Conservation (phyloP, 1,140 invertebrate genomes). For the Cyphomyrmex costatus region DNA sequence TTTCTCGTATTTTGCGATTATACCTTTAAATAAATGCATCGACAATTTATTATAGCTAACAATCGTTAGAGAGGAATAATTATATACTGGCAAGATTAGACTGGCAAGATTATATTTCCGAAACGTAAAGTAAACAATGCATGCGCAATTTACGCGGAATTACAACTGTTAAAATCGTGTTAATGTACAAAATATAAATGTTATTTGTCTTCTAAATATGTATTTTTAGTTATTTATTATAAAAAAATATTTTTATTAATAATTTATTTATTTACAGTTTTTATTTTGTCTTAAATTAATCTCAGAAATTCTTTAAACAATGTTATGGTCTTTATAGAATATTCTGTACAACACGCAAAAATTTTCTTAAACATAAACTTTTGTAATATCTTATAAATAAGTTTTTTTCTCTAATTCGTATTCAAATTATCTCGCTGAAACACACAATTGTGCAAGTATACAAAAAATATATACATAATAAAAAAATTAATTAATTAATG, state of each 20-base stretch:
- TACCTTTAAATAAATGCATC: background rate
- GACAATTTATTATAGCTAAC: background rate
- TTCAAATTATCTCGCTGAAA: background rate
- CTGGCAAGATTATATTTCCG: too few species aligned
- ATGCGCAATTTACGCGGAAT: background rate
- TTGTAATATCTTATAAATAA: background rate
- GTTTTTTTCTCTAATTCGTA: background rate
- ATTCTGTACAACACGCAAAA: background rate
- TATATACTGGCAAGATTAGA: background rate
- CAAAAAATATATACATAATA: constrained; percentile 10
- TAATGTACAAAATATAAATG: background rate
- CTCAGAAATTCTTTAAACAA: background rate
- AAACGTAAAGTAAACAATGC: background rate
- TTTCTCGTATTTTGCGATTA: background rate
- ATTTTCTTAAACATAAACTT: background rate
- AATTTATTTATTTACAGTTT: background rate
- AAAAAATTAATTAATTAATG: too few species aligned
- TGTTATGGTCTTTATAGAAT: background rate
- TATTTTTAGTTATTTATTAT: background rate
- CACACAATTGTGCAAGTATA: background rate
- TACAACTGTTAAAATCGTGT: background rate
- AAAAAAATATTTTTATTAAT: too few species aligned
- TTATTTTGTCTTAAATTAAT: background rate
- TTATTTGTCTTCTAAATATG: background rate
- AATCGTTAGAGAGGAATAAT: background rate